Base-by-base conservation (phyloP, 2,797 vertebrate species). In the Sitta carolinensis region DNA sequence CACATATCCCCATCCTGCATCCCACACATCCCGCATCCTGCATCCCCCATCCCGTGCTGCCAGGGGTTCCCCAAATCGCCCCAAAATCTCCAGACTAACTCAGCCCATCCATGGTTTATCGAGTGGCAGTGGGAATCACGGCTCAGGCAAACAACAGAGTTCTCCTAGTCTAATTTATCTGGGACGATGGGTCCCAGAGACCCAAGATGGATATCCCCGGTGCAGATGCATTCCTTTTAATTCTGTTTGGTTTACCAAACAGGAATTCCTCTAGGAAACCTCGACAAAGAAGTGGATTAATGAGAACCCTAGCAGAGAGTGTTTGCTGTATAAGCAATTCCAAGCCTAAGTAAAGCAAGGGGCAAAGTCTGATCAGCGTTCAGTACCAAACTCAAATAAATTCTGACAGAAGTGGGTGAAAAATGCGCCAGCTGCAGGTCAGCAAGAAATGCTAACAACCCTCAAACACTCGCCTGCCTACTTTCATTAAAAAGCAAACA, bases 201-300 rank as follows among this genome's bases (percentile, higher is more conserved):
- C 92, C 75, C 70, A 64, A 64, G 95, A 93, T 93, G 93, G 77
- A 95, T 95, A 88, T 90, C 42, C 85, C 38, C 10, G 10, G 63
- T 54, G 40, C 84, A 94, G 90, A 95, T 87, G 81, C 68, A 77
- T 93, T 94, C 93, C 57, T 95, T 93, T 95, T 89, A 82, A 94
- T 96, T 94, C 75, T 95, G 92, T 97, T 96, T 95, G 88, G 90
- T 94, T 96, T 97, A 93, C 92, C 90, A 90, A 95, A 94, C 72
- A 94, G 89, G 92, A 92, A 94, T 96, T 96, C 90, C 84, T 96
- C 74, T 5, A 93, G 94, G 90, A 97, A 95, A 89, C 90, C 92
- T 95, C 89, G 89, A 95, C 93, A 96, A 96, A 96, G 95, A 70
- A 77, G 50, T 84, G 92, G 92, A 95, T 94, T 95, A 96, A 96